A percentile compares a stretch with the other conserved stretches of the same genome.
These are phyloP conservation scores for Trachymyrmex septentrionalis DNA, from an alignment of 1,140 invertebrate genomes.

Conservation along the genomic window DNA sequence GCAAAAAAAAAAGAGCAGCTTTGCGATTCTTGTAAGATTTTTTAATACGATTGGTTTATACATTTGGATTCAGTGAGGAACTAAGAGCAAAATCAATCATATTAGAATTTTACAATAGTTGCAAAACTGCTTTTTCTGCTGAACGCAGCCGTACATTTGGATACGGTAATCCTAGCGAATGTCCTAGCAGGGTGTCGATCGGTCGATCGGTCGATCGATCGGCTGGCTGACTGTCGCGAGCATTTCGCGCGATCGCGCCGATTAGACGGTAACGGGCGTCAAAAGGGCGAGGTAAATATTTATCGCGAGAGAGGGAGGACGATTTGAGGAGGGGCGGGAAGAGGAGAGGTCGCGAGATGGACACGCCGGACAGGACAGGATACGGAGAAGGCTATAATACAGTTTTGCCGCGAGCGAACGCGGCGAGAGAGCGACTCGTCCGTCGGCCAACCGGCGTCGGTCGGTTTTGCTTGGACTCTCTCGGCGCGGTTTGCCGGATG, in stretches of 20 bases:
- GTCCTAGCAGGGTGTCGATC: background rate
- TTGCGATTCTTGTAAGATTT: too few relatives aligned
- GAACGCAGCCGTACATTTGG: too few relatives aligned
- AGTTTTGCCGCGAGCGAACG: slow-evolving; percentile 79
- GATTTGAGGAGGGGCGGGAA: background rate
- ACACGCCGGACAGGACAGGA: slow-evolving; percentile 77
- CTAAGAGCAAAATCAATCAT: too few relatives aligned
- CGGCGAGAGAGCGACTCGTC: slow-evolving; percentile 46
- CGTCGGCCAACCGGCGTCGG: slow-evolving; percentile 48
- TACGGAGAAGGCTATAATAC: slow-evolving; percentile 83
- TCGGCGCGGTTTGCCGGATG: slow-evolving; percentile 67
- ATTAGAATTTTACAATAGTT: too few relatives aligned
- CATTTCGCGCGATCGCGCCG: slow-evolving; percentile 62
- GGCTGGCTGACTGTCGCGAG: background rate
- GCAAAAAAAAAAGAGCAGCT: too few relatives aligned
- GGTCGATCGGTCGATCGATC: background rate
- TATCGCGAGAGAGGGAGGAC: slow-evolving; percentile 53
- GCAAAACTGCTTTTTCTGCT: too few relatives aligned
- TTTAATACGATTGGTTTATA: too few relatives aligned
- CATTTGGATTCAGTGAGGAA: too few relatives aligned
- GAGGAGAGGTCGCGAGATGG: slow-evolving; percentile 38
- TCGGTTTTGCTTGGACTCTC: slow-evolving; percentile 77
- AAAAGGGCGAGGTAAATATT: slow-evolving; percentile 72
- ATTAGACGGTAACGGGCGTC: slow-evolving; percentile 72
- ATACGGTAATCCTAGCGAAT: background rate